Percentiles rank a stretch among this genome's conserved stretches.
Evolutionary conservation across 2,888 invertebrate genomes (phyloP).

Genomic region (Parnassius mnemosyne): DNA sequence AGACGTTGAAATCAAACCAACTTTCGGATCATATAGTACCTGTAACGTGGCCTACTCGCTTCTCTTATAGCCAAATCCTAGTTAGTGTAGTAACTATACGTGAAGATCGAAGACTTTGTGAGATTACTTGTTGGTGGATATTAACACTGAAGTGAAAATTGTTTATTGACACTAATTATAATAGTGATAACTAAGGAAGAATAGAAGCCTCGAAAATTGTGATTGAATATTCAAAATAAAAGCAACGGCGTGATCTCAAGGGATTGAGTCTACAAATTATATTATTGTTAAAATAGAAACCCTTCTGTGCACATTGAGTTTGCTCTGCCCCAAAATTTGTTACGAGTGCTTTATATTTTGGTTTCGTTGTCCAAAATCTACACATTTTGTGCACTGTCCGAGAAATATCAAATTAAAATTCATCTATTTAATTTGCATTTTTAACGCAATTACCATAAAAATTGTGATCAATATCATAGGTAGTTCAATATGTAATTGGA

Average conservation of each 20-base stretch:
- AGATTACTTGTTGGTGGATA: constrained; percentile 26
- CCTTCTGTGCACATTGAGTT: constrained; percentile 34
- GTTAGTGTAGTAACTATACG: constrained; percentile 45
- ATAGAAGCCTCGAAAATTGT: constrained; percentile 62
- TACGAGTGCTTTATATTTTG: constrained; percentile 42
- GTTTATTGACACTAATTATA: constrained; percentile 6
- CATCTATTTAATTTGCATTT: constrained; percentile 39
- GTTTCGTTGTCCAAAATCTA: constrained; percentile 37
- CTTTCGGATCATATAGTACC: constrained; percentile 41
- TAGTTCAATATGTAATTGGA: constrained; percentile 42
- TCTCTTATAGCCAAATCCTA: constrained; percentile 54
- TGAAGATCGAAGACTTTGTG: constrained; percentile 35
- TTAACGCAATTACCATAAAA: constrained; percentile 1
- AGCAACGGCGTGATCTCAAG: constrained; percentile 66
- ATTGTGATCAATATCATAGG: constrained; percentile 21
- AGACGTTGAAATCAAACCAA: constrained; percentile 36
- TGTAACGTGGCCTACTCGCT: constrained; percentile 57
- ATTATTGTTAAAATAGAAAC: constrained; percentile 18
- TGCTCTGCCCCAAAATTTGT: constrained; percentile 36
- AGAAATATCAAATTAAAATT: constrained; percentile 36
- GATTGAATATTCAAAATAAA: constrained; percentile 58
- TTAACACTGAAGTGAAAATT: constrained; percentile 26
- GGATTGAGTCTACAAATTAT: constrained; percentile 47
- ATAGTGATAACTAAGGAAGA: constrained; percentile 42
- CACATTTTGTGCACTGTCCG: constrained; percentile 62